Percentiles rank a stretch among this genome's conserved stretches.
Conservation (phyloP, 2,888 invertebrate genomes). For the Amblyjoppa proteus region DNA sequence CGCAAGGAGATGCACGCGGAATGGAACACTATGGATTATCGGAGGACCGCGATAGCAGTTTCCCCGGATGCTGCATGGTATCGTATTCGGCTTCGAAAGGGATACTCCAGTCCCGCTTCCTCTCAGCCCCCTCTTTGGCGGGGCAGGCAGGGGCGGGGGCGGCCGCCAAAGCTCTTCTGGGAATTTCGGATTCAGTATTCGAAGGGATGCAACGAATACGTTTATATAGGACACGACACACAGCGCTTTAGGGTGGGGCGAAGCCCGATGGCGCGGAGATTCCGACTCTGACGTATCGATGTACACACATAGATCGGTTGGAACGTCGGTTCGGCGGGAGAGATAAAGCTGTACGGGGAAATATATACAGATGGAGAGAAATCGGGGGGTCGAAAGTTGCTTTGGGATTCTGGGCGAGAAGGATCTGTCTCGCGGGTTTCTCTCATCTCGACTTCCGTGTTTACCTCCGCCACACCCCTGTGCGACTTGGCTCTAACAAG, state of each 20-base stretch:
- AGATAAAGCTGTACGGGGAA: constrained; percentile 34
- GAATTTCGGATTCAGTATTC: constrained; percentile 62
- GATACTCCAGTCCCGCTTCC: constrained; percentile 20
- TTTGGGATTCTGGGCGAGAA: constrained; percentile 50
- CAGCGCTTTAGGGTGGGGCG: constrained; percentile 6
- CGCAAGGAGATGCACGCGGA: not conserved
- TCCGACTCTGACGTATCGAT: constrained; percentile 44
- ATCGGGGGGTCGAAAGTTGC: constrained; percentile 24
- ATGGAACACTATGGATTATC: constrained; percentile 61
- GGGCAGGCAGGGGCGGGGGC: no score
- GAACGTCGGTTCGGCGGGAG: not conserved
- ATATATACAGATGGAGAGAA: not conserved
- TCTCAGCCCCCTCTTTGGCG: not conserved
- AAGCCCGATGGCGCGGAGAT: constrained; percentile 9
- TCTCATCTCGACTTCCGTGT: constrained; percentile 61
- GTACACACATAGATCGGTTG: constrained; percentile 18
- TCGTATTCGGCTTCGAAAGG: constrained; percentile 50
- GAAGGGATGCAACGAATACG: constrained; percentile 43
- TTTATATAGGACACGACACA: constrained; percentile 47
- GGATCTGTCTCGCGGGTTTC: constrained; percentile 62
- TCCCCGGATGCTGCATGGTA: constrained; percentile 31
- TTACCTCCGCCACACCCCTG: constrained; percentile 49
- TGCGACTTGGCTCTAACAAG: constrained; percentile 24
- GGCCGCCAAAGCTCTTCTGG: constrained; percentile 33
- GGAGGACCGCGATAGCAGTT: constrained; percentile 29